These are phyloP conservation scores for Platycheirus rosarum DNA, from an alignment of 2,888 invertebrate species.

Conservation along the genomic window DNA sequence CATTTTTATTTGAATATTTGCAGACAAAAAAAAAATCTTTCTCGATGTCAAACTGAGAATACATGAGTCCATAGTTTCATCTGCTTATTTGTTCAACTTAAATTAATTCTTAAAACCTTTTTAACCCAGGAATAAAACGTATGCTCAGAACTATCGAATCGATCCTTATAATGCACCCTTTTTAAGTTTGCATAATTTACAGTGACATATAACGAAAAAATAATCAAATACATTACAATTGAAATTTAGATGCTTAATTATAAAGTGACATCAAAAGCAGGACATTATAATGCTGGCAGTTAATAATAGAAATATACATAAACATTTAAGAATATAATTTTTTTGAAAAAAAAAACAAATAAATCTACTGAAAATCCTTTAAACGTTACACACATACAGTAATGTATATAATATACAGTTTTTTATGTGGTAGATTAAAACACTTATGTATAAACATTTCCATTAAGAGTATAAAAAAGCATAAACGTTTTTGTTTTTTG, in stretches of 20 bases:
- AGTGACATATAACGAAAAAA: constrained; percentile 17
- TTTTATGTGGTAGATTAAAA: constrained; percentile 32
- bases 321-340: constrained; percentile 8
- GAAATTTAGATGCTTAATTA: background rate
- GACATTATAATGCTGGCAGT: background rate
- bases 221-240: constrained; percentile 1
- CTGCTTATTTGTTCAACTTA: too few species aligned
- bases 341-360: constrained; percentile 8
- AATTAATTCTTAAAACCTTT: too few species aligned
- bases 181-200: constrained; percentile 27
- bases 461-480: constrained; percentile 44
- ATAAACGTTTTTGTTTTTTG: constrained; percentile 68
- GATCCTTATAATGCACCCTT: constrained; percentile 13
- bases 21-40: too few species aligned
- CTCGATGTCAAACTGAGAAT: too few species aligned
- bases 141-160: background rate
- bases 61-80: too few species aligned
- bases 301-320: background rate
- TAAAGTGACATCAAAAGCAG: constrained; percentile 14
- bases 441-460: constrained; percentile 38
- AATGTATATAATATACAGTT: constrained; percentile 10
- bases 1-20: too few species aligned
- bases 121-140: too few species aligned
- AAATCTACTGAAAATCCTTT: constrained; percentile 3
- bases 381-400: constrained; percentile 9